Evolutionary conservation across 1,140 invertebrate genomes (phyloP), one percentile per base, ranked within the genome.

Genomic region (Drosophila arawakana): DNA sequence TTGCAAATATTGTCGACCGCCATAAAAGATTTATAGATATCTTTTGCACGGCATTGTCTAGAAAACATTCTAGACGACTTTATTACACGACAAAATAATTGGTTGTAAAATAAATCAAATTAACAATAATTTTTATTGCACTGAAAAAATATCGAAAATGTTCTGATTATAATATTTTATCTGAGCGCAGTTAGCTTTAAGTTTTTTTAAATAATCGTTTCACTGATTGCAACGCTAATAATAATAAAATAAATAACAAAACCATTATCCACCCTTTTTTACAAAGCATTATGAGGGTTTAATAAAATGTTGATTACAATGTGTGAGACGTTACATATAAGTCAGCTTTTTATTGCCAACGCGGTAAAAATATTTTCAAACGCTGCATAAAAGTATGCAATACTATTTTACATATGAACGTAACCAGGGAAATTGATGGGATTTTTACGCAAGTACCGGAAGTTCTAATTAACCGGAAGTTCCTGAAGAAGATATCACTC

Each of bases 361-460:
- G 7, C 8, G 3, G 3, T 55, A 7, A 60, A 3, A 1, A 37
- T 0, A 0, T 39, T 30, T 57, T 57, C 37, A 39, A 41, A 1
- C 0, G 2, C 1, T 7, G 34, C 54, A 55, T 30, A 59, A 71
- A 67, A 76, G 72, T 66, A 66, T 52, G 73, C 78, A 76, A 44
- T 10, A 25, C 2, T 6, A 52, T 49, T 49, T 66, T 18, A 2
- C n/a, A 15, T 15, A 43, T 9, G 2, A 72, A 43, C 25, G 10
- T 37, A 35, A 47, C 34, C 34, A 6, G 3, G 30, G n/a, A 7
- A 46, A 25, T 15, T 1, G 11, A 6, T 21, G 39, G 35, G n/a
- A 15, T 41, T 55, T 55, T 8, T 35, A 34, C 9, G 2, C 49
- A 30, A 11, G 34, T 4, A 13, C 7, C 6, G 50, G 50, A 52